Conservation (phyloP, 2,113 vertebrate genomes). For the Thunnus thynnus region DNA sequence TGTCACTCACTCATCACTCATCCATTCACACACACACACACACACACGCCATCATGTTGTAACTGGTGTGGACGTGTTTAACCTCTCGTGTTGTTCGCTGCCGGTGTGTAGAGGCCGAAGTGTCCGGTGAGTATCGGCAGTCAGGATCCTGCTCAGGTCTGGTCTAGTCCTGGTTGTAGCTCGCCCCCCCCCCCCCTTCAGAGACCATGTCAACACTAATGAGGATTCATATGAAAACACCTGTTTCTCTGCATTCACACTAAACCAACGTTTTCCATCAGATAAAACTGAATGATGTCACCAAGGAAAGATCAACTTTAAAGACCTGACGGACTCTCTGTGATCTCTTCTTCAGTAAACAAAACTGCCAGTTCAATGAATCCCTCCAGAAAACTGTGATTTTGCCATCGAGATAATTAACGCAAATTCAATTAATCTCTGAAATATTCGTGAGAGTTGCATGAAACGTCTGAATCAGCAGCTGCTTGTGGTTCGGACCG, state of each 20-base stretch:
- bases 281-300: no score
- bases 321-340: no score
- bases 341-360: no score
- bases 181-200: neutral
- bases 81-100: slow-evolving; percentile 53
- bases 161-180: slow-evolving; percentile 4
- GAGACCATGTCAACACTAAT: slow-evolving; percentile 17
- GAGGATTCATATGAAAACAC: slow-evolving; percentile 36
- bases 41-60: neutral
- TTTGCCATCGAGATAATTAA: no score
- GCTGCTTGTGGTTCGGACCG: no score
- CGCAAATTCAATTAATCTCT: no score
- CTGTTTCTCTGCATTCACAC: neutral
- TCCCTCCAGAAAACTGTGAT: no score
- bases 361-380: no score
- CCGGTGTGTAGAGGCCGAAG: slow-evolving; percentile 55
- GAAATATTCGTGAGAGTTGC: no score
- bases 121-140: slow-evolving; percentile 65
- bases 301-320: no score
- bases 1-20: neutral
- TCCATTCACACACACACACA: neutral
- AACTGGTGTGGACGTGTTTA: slow-evolving; percentile 3
- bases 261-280: neutral
- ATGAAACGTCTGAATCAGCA: no score
- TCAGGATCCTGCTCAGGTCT: slow-evolving; percentile 24